Percentiles rank a stretch among this genome's conserved stretches.
phyloP scores from a whole-genome alignment of 2,888 invertebrate species.

The Nomada goodeniana region DNA sequence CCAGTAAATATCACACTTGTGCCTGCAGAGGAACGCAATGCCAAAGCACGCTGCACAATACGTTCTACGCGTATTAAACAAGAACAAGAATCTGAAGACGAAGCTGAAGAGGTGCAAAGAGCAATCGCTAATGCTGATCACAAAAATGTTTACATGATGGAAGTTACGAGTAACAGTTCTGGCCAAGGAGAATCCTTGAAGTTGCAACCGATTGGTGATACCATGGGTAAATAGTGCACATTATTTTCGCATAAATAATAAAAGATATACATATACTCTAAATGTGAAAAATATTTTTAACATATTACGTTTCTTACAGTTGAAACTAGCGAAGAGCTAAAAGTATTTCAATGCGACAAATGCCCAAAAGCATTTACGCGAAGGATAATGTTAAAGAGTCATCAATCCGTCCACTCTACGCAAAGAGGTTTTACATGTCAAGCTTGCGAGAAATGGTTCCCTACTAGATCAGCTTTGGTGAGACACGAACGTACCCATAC shows the following conservation, averaged over 20 bases:
- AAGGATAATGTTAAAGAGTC: slow-evolving; percentile 87
- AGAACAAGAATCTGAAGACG: slow-evolving; percentile 83
- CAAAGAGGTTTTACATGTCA: slow-evolving; percentile 87
- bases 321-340: slow-evolving; percentile 82
- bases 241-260: not conserved
- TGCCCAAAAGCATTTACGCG: slow-evolving; percentile 88
- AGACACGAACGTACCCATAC: slow-evolving; percentile 90
- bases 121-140: slow-evolving; percentile 78
- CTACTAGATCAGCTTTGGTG: slow-evolving; percentile 88
- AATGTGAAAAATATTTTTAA: not conserved
- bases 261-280: not conserved
- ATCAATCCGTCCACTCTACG: slow-evolving; percentile 87
- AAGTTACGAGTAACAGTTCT: slow-evolving; percentile 75
- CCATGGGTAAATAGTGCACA: slow-evolving; percentile 65
- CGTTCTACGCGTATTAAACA: slow-evolving; percentile 82
- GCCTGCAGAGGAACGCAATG: slow-evolving; percentile 81
- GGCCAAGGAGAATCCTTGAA: slow-evolving; percentile 74
- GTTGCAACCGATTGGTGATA: slow-evolving; percentile 75
- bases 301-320: slow-evolving; percentile 61
- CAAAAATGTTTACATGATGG: slow-evolving; percentile 82
- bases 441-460: slow-evolving; percentile 88
- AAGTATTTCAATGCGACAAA: slow-evolving; percentile 87
- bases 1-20: slow-evolving; percentile 85
- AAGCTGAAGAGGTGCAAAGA: slow-evolving; percentile 80
- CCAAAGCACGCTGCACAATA: slow-evolving; percentile 83